Evolutionary conservation across 2,113 vertebrate genomes (phyloP), one percentile per base, ranked within the genome.

Genomic region (Stigmatopora nigra): DNA sequence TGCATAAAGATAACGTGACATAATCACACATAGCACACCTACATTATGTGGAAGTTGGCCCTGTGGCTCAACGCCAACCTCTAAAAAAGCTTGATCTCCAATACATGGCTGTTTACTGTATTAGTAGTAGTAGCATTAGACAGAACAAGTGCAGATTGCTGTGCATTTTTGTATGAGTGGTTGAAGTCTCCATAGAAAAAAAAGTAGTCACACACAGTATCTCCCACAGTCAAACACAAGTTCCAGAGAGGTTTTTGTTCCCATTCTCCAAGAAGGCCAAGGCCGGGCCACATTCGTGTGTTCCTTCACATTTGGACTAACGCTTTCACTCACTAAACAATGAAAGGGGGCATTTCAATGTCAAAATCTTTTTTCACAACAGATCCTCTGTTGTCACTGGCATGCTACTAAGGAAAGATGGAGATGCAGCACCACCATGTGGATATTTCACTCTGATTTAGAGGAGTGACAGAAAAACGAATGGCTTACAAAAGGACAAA

Each of bases 281-380:
- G 70, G 71, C 71, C 77, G 70, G 77, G 76, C 65, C 19, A 61
- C 52, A 41, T 62, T 70, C 77, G 72, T 71, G 72, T 58, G 71
- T 71, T 82, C 73, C 78, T 76, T 72, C 68, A 84, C 83, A 86
- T 85, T 79, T 85, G 82, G 73, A 78, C 67, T 80, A 85, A 84
- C 46, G 71, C 58, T 82, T 74, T 55, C 51, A 66, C 19, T 6
- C 60, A 58, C 20, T 72, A 68, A 69, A 61, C 60, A 68, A 58
- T 38, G 61, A 61, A 20, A 22, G 73, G 67, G 65, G 15, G 64
- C 46, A 66, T 46, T 79, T 78, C 25, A 35, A 66, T 59, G 76
- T 69, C 64, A 78, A 81, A 77, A 22, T 68, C 41, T 71, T 64
- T 73, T 73, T 66, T 77, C 80, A 55, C 48, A 47, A 64, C 63